A percentile compares a stretch with the other conserved stretches of the same genome.
Conservation (phyloP, 2,888 invertebrate genomes). For the Drosophila hamatofila region DNA sequence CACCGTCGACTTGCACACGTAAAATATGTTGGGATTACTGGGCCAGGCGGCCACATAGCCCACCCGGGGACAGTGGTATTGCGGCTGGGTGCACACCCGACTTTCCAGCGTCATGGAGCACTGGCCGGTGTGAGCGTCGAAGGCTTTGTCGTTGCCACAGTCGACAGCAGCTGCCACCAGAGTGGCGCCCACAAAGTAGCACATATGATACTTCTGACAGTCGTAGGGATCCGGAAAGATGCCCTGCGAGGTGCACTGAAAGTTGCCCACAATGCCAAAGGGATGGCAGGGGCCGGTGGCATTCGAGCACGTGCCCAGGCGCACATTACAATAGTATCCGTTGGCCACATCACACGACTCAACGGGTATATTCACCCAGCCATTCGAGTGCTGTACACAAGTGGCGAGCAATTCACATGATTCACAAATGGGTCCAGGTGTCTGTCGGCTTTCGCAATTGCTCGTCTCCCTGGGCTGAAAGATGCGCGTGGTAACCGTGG, state of each 20-base stretch:
- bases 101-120: constrained; percentile 80
- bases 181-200: constrained; percentile 83
- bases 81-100: constrained; percentile 73
- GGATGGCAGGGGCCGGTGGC: constrained; percentile 84
- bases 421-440: constrained; percentile 83
- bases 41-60: constrained; percentile 84
- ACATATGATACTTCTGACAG: constrained; percentile 85
- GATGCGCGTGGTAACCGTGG: constrained; percentile 52
- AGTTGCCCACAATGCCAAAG: constrained; percentile 84
- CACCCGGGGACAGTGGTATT: constrained; percentile 80
- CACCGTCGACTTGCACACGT: constrained; percentile 84
- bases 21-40: constrained; percentile 83
- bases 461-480: constrained; percentile 81
- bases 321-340: constrained; percentile 83
- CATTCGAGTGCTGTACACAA: constrained; percentile 82
- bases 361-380: constrained; percentile 84
- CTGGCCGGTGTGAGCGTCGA: constrained; percentile 82
- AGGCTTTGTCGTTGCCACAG: constrained; percentile 83
- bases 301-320: constrained; percentile 81
- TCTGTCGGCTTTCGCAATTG: constrained; percentile 80
- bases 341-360: constrained; percentile 83
- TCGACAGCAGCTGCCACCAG: constrained; percentile 83
- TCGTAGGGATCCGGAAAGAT: constrained; percentile 85
- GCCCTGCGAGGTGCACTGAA: constrained; percentile 84
- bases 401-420: constrained; percentile 84